phyloP scores from a whole-genome alignment of 2,797 vertebrate genomes.

The Pyrocephalus nanus region DNA sequence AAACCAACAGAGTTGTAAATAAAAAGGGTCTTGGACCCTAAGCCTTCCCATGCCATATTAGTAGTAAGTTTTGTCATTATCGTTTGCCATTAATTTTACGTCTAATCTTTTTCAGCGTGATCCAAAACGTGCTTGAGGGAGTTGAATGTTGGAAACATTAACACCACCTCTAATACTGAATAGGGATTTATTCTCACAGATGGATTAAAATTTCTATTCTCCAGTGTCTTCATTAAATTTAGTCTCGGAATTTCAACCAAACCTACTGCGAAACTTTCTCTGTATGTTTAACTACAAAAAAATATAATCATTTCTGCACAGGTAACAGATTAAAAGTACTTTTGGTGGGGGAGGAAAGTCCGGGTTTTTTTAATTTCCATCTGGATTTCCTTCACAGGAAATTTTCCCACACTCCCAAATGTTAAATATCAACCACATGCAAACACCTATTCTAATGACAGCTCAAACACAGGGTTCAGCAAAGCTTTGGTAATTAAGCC shows the following conservation, averaged over 20 bases:
- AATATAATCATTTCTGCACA: background rate
- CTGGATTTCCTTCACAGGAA: background rate
- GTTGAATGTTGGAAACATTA: background rate
- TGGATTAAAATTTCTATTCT: background rate
- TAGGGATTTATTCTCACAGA: background rate
- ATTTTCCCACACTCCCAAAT: background rate
- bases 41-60: background rate
- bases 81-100: background rate
- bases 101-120: background rate
- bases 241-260: background rate
- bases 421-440: background rate
- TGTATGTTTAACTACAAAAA: background rate
- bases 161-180: background rate
- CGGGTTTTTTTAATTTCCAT: background rate
- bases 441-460: conserved; percentile 14
- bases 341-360: background rate
- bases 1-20: background rate
- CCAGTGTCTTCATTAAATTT: background rate
- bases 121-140: background rate
- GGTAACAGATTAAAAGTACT: background rate
- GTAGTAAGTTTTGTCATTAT: background rate
- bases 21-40: background rate
- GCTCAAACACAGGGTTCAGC: background rate
- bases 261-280: background rate
- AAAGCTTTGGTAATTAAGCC: background rate